Evolutionary conservation across 2,797 vertebrate genomes (phyloP), one percentile per base, ranked within the genome.

Genomic region (Manis javanica): DNA sequence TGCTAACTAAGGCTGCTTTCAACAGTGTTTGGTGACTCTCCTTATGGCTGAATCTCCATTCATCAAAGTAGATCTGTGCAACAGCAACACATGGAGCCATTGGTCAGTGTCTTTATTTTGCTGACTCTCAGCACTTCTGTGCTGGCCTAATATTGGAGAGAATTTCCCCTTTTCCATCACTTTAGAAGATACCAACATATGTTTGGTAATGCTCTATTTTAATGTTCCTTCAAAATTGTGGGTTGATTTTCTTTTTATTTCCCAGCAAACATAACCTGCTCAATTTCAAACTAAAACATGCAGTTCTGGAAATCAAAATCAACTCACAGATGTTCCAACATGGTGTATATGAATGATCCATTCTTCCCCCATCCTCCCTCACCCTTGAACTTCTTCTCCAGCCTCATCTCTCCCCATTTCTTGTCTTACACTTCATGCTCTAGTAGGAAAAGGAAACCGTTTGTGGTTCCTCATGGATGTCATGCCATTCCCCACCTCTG

Each of bases 101-200:
- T 97, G 98, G 98, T 98, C 98, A 98, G 84, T 96, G 97, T 94
- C 97, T 98, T 97, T 93, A 90, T 93, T 96, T 75, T 94, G 88
- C 57, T 78, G 69, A 89, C 83, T 91, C 79, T 93, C 71, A 94
- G 83, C 69, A 91, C 42, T 96, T 96, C 49, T 55, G 29, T 39
- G 21, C 63, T 16, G 9, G 42, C 37, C 82, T 91, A 53, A 39
- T 21, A 57, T 64, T 90, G 68, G 42, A 66, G 24, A 90, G 86
- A 74, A 29, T 53, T 69, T 81, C 51, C 51, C 63, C 59, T n/a
- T 66, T 85, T 89, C 55, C 26, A 75, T 86, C 75, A 61, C 21
- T 87, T 69, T 68, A 85, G 51, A 95, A 94, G 66, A 64, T 51
- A 94, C 31, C 87, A 81, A 53, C 23, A 5, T 57, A 57, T 37